phyloP scores from a whole-genome alignment of 2,113 vertebrate genomes.

The Urocitellus parryii region DNA sequence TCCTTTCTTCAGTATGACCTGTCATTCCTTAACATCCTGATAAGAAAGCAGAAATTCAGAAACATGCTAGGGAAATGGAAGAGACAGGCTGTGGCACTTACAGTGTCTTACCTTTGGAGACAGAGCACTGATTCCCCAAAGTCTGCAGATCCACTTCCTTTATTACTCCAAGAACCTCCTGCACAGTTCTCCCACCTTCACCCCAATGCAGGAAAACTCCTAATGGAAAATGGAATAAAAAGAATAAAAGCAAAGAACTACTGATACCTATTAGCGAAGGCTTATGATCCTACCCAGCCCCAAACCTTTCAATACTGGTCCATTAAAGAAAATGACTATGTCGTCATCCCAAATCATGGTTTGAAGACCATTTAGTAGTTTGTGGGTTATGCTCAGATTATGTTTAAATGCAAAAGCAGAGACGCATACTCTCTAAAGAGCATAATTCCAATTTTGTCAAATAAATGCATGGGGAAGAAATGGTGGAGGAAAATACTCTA shows the following conservation, averaged over 20 bases:
- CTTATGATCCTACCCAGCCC: background rate
- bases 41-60: conserved; percentile 24
- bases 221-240: background rate
- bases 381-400: background rate
- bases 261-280: conserved; percentile 41
- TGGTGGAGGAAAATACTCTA: background rate
- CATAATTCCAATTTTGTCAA: background rate
- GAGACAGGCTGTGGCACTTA: background rate
- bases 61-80: background rate
- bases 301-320: background rate
- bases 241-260: conserved; percentile 57
- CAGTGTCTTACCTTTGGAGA: background rate
- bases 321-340: conserved; percentile 21
- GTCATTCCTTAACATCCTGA: background rate
- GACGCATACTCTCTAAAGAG: background rate
- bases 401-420: background rate
- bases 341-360: background rate
- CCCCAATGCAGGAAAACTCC: background rate
- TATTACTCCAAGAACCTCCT: background rate
- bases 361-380: conserved; percentile 18
- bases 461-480: background rate
- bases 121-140: background rate
- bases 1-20: background rate
- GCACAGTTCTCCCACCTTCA: background rate
- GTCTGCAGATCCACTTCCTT: background rate